Evolutionary conservation across 2,113 vertebrate genomes (phyloP).

Genomic region (Egretta garzetta): DNA sequence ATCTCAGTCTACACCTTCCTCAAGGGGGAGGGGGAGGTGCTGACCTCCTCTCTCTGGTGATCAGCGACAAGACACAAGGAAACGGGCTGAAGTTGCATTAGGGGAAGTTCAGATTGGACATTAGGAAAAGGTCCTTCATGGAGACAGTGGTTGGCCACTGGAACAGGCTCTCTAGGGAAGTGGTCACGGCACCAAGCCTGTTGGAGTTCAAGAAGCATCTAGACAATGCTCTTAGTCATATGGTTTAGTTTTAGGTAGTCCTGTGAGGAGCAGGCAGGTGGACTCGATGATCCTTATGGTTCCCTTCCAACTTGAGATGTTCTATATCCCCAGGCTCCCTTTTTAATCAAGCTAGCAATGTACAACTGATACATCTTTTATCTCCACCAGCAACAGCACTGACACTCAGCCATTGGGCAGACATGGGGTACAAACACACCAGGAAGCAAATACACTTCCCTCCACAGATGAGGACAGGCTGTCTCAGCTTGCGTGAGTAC

Average conservation of each 20-base stretch:
- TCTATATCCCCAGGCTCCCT: not conserved
- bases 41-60: not conserved
- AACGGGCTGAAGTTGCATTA: not conserved
- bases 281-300: not conserved
- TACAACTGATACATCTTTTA: not conserved
- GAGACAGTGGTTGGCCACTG: not conserved
- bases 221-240: not conserved
- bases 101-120: not conserved
- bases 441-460: not conserved
- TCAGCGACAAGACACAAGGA: rapidly evolving
- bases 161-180: not conserved
- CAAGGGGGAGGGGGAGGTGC: not conserved
- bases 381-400: not conserved
- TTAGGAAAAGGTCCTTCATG: not conserved
- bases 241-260: not conserved
- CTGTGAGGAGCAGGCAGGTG: not conserved
- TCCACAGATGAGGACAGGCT: not conserved
- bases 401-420: not conserved
- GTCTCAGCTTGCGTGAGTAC: not conserved
- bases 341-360: not conserved
- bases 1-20: not conserved
- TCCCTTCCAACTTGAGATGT: not conserved
- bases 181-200: rapidly evolving
- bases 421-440: not conserved
- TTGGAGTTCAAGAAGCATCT: not conserved